These are phyloP conservation scores for Zophobas atratus DNA, from an alignment of 1,140 invertebrate species.

Conservation along the genomic window DNA sequence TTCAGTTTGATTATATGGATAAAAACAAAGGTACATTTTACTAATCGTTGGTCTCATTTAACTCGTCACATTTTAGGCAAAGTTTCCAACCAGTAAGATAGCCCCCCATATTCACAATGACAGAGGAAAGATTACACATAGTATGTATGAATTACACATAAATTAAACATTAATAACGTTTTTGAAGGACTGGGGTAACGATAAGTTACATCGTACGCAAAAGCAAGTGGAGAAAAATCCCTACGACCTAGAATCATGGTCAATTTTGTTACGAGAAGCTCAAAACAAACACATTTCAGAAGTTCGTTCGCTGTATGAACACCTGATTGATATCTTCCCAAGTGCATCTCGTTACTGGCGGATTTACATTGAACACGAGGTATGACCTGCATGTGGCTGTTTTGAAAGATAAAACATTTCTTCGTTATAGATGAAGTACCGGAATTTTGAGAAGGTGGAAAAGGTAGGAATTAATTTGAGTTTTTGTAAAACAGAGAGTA, in stretches of 20 bases:
- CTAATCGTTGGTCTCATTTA: too few species aligned
- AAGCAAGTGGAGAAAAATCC: conserved; percentile 87
- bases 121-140: conserved; percentile 64
- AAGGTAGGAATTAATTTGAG: conserved; percentile 82
- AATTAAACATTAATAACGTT: not conserved
- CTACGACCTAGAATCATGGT: conserved; percentile 98
- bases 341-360: conserved; percentile 99
- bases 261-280: conserved; percentile 92
- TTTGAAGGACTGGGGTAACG: conserved; percentile 87
- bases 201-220: conserved; percentile 85
- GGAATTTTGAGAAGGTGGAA: conserved; percentile 98
- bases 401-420: not conserved
- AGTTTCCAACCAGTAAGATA: too few species aligned
- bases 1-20: too few species aligned
- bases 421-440: conserved; percentile 88
- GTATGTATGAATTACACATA: conserved; percentile 45
- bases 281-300: conserved; percentile 93
- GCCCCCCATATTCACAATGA: conserved; percentile 52
- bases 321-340: conserved; percentile 93
- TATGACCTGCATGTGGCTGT: conserved; percentile 66
- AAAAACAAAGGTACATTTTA: too few species aligned
- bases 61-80: too few species aligned
- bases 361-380: conserved; percentile 99
- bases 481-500: conserved; percentile 20
- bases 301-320: conserved; percentile 93